Percentiles rank a stretch among this genome's conserved stretches.
These are phyloP conservation scores for Myrmophylax atrothorax DNA, from an alignment of 2,113 vertebrate species.

Conservation along the genomic window DNA sequence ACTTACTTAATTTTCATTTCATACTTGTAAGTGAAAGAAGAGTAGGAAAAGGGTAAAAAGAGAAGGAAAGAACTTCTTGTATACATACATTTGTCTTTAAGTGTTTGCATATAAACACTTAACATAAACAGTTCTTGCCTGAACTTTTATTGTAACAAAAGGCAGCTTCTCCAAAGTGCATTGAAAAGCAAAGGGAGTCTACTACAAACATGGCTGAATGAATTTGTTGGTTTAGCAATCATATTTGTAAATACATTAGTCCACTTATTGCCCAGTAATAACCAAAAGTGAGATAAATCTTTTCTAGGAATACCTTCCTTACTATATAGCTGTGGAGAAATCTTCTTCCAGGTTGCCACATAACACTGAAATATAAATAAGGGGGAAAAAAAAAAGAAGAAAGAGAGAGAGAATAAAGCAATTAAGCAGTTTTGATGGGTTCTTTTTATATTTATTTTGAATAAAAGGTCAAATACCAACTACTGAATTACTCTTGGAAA, in stretches of 20 bases:
- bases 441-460: background rate
- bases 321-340: background rate
- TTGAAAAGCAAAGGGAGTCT: background rate
- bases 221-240: background rate
- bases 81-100: background rate
- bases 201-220: background rate
- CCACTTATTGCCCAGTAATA: background rate
- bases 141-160: background rate
- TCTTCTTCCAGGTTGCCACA: background rate
- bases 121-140: background rate
- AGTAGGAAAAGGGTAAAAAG: background rate
- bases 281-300: background rate
- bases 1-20: background rate
- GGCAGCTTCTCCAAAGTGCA: background rate
- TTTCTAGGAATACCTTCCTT: background rate
- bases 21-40: background rate
- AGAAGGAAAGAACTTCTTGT: background rate
- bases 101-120: background rate
- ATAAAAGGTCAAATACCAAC: background rate
- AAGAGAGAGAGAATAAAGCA: background rate
- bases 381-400: too few relatives aligned
- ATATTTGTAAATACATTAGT: background rate
- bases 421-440: background rate
- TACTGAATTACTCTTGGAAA: background rate
- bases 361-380: background rate